Evolutionary conservation across 2,888 invertebrate genomes (phyloP), one percentile per base, ranked within the genome.

Genomic region (Eupithecia tripunctaria): DNA sequence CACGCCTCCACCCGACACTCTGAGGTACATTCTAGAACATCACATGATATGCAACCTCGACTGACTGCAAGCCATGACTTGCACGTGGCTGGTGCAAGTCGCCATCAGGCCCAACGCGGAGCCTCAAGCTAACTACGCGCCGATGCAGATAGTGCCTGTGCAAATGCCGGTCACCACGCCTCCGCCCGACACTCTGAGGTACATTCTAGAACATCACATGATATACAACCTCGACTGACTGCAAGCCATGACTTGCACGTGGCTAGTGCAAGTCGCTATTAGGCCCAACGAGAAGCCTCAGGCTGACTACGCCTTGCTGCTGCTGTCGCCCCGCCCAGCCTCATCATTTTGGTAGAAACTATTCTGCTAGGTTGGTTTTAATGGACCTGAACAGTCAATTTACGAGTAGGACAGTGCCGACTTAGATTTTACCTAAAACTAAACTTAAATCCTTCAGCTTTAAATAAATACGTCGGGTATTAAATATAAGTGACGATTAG

Each of bases 81-180:
- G 98, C 67, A 96, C 96, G 68, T 99, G 98, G 98, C 89, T 99
- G 47, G 96, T 96, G 67, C 98, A 98, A 87, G 96, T 98, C 18
- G 97, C 97, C 1, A 86, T 96, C 21, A 91, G 96, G 64, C 78
- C 86, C 3, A 82, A 90, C 32, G 81, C 89, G 0, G 86, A 91
- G 47, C 80, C 89, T 1, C 85, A 84, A 63, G 51, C 89, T 18
- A 93, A 90, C 81, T 97, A 96, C 87, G 96, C 96, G 2, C 97
- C 97, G 0, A 91, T 94, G 67, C 88, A 91, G 43, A 84, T 95
- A 1, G 59, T 78, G 12, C 75, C 78, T 1, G 43, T 80, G 7
- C 43, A 72, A 67, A 85, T 95, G 78, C 87, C 94, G 0, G 86
- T 97, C 3, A 88, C 95, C 0, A 93, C 95, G 0, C 94, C 93